phyloP scores from a whole-genome alignment of 2,797 vertebrate species.

The Setipinna tenuifilis region DNA sequence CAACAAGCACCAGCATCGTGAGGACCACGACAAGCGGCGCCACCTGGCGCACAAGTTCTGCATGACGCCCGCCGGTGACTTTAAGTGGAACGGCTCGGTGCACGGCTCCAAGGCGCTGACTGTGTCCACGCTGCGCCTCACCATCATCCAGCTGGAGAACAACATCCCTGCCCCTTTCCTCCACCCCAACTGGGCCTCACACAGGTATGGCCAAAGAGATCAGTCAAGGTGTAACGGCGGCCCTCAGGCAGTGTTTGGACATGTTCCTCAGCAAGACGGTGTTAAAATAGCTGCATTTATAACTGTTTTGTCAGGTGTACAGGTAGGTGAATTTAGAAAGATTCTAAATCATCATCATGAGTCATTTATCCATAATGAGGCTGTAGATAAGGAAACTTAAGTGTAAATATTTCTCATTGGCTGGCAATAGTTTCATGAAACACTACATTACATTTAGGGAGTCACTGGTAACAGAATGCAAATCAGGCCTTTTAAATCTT shows the following conservation, averaged over 20 bases:
- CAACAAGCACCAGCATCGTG: constrained; percentile 98
- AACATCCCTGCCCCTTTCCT: constrained; percentile 93
- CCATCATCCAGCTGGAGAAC: constrained; percentile 95
- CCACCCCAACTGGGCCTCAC: constrained; percentile 98
- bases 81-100: constrained; percentile 97
- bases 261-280: not conserved
- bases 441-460: no score
- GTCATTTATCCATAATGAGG: no score
- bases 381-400: no score
- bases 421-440: no score
- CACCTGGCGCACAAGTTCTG: constrained; percentile 98
- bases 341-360: no score
- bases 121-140: constrained; percentile 91
- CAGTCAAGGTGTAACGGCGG: no score
- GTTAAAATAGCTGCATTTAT: no score
- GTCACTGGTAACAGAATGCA: not conserved
- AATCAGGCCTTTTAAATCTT: no score
- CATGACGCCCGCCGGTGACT: constrained; percentile 91
- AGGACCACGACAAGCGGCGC: constrained; percentile 96
- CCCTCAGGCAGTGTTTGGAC: no score
- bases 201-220: constrained; percentile 78
- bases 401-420: no score
- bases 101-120: constrained; percentile 92
- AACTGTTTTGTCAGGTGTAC: no score
- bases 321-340: no score